Percentiles rank a stretch among this genome's conserved stretches.
phyloP scores from a whole-genome alignment of 2,888 invertebrate species.

The Penaeus monodon region DNA sequence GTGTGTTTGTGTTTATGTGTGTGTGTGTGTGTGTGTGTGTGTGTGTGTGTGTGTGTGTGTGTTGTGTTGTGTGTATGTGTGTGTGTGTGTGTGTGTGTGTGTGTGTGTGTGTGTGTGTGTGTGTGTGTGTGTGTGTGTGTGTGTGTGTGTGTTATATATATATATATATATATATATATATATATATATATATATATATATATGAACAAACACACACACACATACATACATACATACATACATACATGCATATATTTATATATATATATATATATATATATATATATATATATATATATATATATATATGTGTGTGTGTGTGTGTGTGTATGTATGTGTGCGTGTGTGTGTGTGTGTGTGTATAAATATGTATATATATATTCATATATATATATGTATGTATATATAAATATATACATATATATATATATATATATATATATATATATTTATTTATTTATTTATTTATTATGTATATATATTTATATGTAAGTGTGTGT shows the following conservation, averaged over 20 bases:
- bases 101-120: no score
- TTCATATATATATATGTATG: not conserved
- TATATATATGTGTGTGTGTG: not conserved
- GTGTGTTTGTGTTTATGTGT: no score
- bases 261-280: slow-evolving; percentile 9
- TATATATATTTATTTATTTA: no score
- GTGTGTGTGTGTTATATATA: not conserved
- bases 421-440: slow-evolving; percentile 4
- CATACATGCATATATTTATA: not conserved
- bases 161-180: not conserved
- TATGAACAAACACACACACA: not conserved
- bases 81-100: no score
- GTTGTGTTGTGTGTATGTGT: no score
- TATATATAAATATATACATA: slow-evolving; percentile 3
- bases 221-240: not conserved
- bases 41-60: no score
- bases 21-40: no score
- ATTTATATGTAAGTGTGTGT: no score
- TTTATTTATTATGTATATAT: no score
- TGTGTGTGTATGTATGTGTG: not conserved
- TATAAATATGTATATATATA: slow-evolving; percentile 5
- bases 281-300: slow-evolving; percentile 7
- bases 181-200: slow-evolving; percentile 14
- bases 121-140: no score
- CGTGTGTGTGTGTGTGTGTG: no score